phyloP scores from a whole-genome alignment of 1,140 invertebrate species.

The Venustaconcha ellipsiformis region DNA sequence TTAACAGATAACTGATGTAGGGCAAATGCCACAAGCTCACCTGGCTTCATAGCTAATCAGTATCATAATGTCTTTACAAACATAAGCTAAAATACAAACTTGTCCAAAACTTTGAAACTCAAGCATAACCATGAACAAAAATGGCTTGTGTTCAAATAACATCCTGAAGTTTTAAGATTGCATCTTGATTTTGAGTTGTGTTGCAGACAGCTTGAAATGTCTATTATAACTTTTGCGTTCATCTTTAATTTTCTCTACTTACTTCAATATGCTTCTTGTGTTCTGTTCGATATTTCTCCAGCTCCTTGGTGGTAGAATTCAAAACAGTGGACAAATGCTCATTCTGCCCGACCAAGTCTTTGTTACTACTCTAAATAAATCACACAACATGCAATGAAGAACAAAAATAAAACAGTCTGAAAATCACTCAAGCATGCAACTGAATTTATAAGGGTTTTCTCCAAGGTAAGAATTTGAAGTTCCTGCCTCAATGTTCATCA shows the following conservation, averaged over 20 bases:
- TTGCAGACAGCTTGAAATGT: too few species aligned
- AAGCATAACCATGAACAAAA: slow-evolving; percentile 12
- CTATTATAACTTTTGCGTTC: not conserved
- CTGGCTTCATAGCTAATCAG: too few species aligned
- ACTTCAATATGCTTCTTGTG: slow-evolving; percentile 2
- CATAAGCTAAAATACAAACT: too few species aligned
- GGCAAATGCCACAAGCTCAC: too few species aligned
- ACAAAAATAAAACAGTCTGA: not conserved
- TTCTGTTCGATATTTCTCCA: slow-evolving; percentile 27
- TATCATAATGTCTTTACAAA: too few species aligned
- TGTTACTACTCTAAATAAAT: slow-evolving; percentile 39
- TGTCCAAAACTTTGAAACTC: too few species aligned
- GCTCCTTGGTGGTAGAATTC: slow-evolving; percentile 32
- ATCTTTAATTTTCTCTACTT: not conserved
- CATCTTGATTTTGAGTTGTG: too few species aligned
- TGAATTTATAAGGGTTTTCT: not conserved
- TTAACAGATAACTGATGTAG: too few species aligned
- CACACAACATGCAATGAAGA: not conserved
- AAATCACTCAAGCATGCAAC: slow-evolving; percentile 7
- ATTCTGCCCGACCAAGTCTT: slow-evolving; percentile 42
- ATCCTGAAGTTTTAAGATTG: too few species aligned
- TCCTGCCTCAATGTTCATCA: not conserved
- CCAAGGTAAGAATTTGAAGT: not conserved
- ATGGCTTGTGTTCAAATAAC: not conserved
- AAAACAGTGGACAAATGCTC: slow-evolving; percentile 38